Evolutionary conservation across 2,888 invertebrate genomes (phyloP), one percentile per base, ranked within the genome.

Genomic region (Sicus ferrugineus): DNA sequence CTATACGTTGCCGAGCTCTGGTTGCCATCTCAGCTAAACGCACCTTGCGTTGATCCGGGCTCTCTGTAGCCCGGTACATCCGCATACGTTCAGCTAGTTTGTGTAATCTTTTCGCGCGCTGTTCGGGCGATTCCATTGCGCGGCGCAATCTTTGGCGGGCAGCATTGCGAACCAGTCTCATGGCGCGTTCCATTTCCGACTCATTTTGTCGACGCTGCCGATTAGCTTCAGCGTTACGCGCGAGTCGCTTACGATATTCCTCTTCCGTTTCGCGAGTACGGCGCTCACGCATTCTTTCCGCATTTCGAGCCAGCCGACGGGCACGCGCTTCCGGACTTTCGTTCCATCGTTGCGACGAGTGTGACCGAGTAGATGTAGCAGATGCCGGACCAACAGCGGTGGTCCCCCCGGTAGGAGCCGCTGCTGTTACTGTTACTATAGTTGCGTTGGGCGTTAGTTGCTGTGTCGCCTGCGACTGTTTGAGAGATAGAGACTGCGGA

Each of bases 11-110:
- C 0, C 85, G 76, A 62, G 85, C 85, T 11, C 85, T 74, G 16
- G 84, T 79, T 58, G 85, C 85, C 83, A 84, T 84, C 73, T 85
- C 85, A 23, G 84, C 80, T 52, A 85, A 75, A 0, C 85, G 81
- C 23, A 82, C 77, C 70, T 84, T 84, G 14, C 85, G 79, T 72
- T 85, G 85, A n/a, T 85, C 85, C 23, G 79, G 76, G 28, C 81
- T 80, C 74, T 85, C 85, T 68, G 83, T 85, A 34, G 84, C 84
- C 26, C 85, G 76, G 73, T 85, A 84, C 72, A 82, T 78, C 59
- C 85, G 81, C 85, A 85, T 85, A 58, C 85, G 76, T 72, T 85
- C 85, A 46, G 85, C 85, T 71, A 85, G 72, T 73, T 85, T 85
- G 64, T 82, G 78, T 50, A 83, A 68, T 11, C 85, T 81, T 74